Evolutionary conservation across 2,888 invertebrate genomes (phyloP).

Genomic region (Lasioglossum malachurum): DNA sequence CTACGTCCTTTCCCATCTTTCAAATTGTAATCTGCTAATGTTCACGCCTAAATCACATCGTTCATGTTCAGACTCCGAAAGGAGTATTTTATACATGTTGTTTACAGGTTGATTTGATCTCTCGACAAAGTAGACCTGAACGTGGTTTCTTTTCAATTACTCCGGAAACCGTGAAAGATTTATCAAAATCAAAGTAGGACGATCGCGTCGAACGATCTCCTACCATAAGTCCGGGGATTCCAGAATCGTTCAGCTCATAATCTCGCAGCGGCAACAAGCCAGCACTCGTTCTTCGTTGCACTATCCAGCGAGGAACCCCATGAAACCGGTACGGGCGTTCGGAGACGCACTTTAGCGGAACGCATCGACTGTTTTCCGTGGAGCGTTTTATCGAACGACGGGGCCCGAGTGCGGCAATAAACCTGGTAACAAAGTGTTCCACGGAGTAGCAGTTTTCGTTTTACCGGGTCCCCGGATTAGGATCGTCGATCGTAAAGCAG

Average conservation of each 20-base stretch:
- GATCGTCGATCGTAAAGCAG: constrained; percentile 56
- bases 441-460: constrained; percentile 41
- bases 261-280: not conserved
- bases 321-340: not conserved
- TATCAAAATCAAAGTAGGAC: not conserved
- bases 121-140: not conserved
- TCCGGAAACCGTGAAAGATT: not conserved
- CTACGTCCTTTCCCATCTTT: too few relatives aligned
- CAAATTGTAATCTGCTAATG: not conserved
- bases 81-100: not conserved
- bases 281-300: not conserved
- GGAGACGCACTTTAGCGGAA: not conserved
- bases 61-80: not conserved
- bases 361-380: not conserved
- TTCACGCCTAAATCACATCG: not conserved
- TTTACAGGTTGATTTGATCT: not conserved
- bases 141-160: not conserved
- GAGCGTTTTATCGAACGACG: constrained; percentile 9
- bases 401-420: constrained; percentile 26
- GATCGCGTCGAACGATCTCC: not conserved
- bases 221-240: not conserved
- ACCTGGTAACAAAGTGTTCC: constrained; percentile 37
- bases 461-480: constrained; percentile 55
- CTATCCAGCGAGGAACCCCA: constrained; percentile 1
- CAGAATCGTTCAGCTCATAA: not conserved